Conservation (phyloP, 2,888 invertebrate genomes). For the Dryococelus australis region DNA sequence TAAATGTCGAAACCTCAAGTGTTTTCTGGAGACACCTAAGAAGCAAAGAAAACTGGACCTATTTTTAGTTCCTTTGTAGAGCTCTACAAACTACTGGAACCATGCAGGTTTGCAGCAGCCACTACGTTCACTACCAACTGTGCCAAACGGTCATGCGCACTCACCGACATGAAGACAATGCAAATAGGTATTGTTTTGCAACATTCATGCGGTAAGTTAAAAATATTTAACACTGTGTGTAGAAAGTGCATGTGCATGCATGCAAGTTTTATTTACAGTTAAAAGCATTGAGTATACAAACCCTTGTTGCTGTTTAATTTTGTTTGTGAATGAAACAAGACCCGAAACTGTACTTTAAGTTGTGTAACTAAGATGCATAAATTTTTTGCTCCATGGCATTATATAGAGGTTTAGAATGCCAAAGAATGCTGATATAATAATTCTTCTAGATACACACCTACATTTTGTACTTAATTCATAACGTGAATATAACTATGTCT, state of each 20-base stretch:
- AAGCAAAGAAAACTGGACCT: background rate
- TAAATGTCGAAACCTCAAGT: background rate
- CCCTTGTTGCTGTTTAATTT: no score
- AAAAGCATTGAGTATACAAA: background rate
- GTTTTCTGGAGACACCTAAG: constrained; percentile 22
- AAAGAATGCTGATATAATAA: no score
- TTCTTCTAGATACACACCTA: no score
- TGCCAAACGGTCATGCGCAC: background rate
- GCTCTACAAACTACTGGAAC: background rate
- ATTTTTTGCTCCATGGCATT: no score
- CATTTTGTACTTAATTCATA: no score
- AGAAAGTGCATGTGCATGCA: no score
- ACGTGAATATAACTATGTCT: no score
- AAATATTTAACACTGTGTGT: background rate
- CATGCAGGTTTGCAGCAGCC: background rate
- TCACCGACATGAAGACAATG: background rate
- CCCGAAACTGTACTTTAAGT: no score
- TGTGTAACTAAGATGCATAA: no score
- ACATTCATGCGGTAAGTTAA: background rate
- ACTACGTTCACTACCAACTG: background rate
- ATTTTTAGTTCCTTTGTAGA: background rate
- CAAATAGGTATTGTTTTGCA: background rate
- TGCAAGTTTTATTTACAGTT: background rate
- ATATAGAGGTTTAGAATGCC: no score
- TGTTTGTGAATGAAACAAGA: no score